Base-by-base conservation (phyloP, 2,888 invertebrate genomes). In the Pachliopta kotzebuea region DNA sequence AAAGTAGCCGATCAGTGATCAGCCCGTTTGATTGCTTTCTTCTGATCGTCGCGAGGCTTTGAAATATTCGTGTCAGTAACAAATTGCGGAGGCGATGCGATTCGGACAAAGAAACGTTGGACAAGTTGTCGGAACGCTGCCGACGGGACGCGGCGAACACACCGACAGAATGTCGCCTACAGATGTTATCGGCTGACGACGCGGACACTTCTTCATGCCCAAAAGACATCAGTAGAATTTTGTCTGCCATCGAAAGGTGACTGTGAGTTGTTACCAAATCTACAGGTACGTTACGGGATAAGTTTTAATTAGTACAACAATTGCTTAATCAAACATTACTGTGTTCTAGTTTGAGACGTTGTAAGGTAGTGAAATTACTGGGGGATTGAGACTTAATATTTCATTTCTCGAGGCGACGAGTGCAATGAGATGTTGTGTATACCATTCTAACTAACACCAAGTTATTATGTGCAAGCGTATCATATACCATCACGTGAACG, bases 11-110 rank as follows among this genome's bases (percentile, higher is more conserved):
- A 45, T 57, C 53, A 53, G 45, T 57, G 63, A 56, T 60, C 58
- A 26, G 58, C 50, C 58, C 55, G 31, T 42, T 31, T 21, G 63
- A 60, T 64, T 49, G 54, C 50, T 61, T 63, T 67, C 85, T 66
- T 65, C 31, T 55, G 50, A 50, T 50, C 50, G n/a, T 45, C 42
- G 29, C 29, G 54, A 21, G 42, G 23, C 31, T 55, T 14, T 50
- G 54, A 66, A 62, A 62, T 59, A 66, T 66, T 66, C 65, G 65
- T 65, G 65, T 65, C 65, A 58, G 57, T 62, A 62, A 65, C 62
- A 62, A 65, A 62, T 66, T 62, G 55, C 59, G 21, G 26, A 55
- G 45, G 31, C 63, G 56, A 50, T 50, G 59, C 55, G 62, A 62
- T 62, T 55, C 23, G 55, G 7, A 58, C 62, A 66, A 66, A 66